phyloP scores from a whole-genome alignment of 92 coral and sea anemone species.

The Epizoanthus illoricatus region DNA sequence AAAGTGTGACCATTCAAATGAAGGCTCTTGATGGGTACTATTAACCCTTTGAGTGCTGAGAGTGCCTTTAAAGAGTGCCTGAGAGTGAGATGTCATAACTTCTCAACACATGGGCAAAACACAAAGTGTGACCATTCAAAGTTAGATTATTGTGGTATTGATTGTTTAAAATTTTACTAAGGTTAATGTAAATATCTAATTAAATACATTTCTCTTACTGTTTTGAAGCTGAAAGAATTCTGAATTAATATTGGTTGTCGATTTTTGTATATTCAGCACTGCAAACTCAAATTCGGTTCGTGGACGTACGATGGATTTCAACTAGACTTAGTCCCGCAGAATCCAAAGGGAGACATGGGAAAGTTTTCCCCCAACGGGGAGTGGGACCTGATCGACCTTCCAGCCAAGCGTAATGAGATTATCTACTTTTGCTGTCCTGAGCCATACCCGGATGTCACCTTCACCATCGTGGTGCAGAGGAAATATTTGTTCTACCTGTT shows the following conservation, averaged over 20 bases:
- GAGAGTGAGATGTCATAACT: too few relatives aligned
- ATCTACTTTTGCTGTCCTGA: slow-evolving; percentile 84
- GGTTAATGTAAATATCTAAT: too few relatives aligned
- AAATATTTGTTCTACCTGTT: slow-evolving; percentile 79
- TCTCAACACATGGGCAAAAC: too few relatives aligned
- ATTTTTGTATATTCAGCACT: slow-evolving; percentile 50
- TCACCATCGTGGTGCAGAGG: slow-evolving; percentile 74
- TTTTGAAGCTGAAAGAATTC: too few relatives aligned
- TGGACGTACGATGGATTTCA: slow-evolving; percentile 96
- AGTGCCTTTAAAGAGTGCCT: too few relatives aligned
- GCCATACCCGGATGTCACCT: slow-evolving; percentile 93
- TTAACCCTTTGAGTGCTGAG: too few relatives aligned
- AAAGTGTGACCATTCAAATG: too few relatives aligned
- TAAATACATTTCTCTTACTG: too few relatives aligned
- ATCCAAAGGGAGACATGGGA: slow-evolving; percentile 52
- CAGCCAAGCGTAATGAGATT: slow-evolving; percentile 65
- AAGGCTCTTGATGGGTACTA: too few relatives aligned
- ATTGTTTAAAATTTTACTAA: too few relatives aligned
- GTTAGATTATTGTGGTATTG: too few relatives aligned
- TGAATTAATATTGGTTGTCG: neutral
- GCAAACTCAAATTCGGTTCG: slow-evolving; percentile 86
- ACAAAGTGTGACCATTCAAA: too few relatives aligned
- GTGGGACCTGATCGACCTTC: slow-evolving; percentile 86
- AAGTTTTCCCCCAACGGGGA: slow-evolving; percentile 89
- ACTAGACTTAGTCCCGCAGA: slow-evolving; percentile 73